These are phyloP conservation scores for Kryptolebias marmoratus DNA, from an alignment of 2,113 vertebrate species.

Conservation along the genomic window DNA sequence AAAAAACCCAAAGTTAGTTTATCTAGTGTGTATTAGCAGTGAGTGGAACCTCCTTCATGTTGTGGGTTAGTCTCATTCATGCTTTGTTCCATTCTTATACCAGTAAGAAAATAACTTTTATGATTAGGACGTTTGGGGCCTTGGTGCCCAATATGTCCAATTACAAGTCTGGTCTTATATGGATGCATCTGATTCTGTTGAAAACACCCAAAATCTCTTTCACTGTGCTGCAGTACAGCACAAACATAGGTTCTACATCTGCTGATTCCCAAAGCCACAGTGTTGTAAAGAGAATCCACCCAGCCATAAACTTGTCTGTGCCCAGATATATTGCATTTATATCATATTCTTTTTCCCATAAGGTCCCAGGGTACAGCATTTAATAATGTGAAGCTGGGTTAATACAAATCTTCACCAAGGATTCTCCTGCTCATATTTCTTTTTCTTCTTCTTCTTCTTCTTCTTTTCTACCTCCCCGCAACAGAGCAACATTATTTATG, in stretches of 20 bases:
- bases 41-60: neutral
- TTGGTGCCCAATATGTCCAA: neutral
- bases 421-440: constrained; percentile 50
- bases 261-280: constrained; percentile 18
- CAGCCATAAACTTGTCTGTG: constrained; percentile 7
- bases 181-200: neutral
- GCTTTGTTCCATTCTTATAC: too few relatives aligned
- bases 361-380: constrained; percentile 38
- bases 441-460: constrained; percentile 15
- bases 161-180: neutral
- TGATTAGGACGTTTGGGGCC: neutral
- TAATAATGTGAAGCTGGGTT: constrained; percentile 40
- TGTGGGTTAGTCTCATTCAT: too few relatives aligned
- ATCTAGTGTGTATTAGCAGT: neutral
- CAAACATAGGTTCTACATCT: constrained; percentile 27
- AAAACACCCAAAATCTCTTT: neutral
- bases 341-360: constrained; percentile 28
- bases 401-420: constrained; percentile 44
- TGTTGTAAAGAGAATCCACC: constrained; percentile 34
- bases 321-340: constrained; percentile 46
- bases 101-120: too few relatives aligned
- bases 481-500: constrained; percentile 49
- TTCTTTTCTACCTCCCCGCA: constrained; percentile 30
- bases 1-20: neutral
- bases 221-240: constrained; percentile 26